phyloP scores from a whole-genome alignment of 2,113 vertebrate species.

The Phylloscopus whistleri region DNA sequence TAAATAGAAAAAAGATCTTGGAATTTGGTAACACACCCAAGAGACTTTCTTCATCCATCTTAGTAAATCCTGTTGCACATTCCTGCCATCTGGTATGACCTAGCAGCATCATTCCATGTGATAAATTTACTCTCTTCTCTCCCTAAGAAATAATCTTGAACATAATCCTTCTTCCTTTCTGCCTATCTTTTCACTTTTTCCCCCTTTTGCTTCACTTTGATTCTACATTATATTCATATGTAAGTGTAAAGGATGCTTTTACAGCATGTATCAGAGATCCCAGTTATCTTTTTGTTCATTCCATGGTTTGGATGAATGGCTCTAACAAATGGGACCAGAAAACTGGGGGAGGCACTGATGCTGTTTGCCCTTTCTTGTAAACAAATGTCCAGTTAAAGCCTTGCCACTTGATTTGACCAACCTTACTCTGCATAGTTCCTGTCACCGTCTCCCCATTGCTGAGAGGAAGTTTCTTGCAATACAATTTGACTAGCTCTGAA shows the following conservation, averaged over 20 bases:
- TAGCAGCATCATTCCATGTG: neutral
- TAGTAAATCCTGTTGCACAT: neutral
- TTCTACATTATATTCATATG: neutral
- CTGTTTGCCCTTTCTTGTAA: neutral
- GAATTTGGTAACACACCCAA: neutral
- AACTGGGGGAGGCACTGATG: neutral
- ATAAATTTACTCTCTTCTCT: neutral
- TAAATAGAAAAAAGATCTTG: neutral
- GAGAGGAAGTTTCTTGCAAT: neutral
- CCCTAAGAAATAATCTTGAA: neutral
- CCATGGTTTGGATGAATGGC: neutral
- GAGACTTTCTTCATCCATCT: neutral
- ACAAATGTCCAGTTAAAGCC: neutral
- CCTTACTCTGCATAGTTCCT: neutral
- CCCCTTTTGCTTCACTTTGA: neutral
- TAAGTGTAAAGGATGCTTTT: neutral
- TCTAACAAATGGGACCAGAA: neutral
- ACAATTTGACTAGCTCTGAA: neutral
- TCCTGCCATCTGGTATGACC: neutral
- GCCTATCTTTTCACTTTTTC: neutral
- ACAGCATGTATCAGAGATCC: neutral
- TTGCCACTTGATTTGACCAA: neutral
- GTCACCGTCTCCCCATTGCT: neutral
- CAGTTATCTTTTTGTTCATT: neutral
- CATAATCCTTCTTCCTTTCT: neutral